phyloP scores from a whole-genome alignment of 2,797 vertebrate genomes.

The Melanogrammus aeglefinus region DNA sequence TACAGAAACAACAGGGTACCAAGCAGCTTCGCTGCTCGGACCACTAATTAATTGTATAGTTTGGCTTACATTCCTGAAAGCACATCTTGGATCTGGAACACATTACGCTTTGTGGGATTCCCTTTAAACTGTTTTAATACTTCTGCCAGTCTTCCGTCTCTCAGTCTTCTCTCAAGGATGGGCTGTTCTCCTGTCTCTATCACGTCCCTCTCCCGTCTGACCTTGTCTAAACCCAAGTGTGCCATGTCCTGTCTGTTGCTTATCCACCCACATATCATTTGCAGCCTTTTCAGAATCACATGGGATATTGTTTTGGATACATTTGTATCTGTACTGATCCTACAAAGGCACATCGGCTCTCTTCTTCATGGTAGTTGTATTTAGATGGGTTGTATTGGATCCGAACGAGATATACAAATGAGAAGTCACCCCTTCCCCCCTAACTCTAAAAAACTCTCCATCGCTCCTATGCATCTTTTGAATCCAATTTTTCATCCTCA shows the following conservation, averaged over 20 bases:
- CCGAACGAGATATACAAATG: constrained; percentile 23
- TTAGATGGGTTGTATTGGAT: constrained; percentile 14
- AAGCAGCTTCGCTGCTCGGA: too few relatives aligned
- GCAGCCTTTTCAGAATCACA: neutral
- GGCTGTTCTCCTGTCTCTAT: neutral
- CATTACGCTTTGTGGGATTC: neutral
- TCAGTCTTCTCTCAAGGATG: neutral
- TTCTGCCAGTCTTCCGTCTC: constrained; percentile 2
- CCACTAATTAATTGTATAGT: neutral
- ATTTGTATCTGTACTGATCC: constrained; percentile 25
- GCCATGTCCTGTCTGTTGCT: constrained; percentile 24
- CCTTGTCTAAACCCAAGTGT: neutral
- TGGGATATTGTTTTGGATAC: constrained; percentile 22
- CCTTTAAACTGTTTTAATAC: neutral
- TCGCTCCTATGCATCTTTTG: neutral
- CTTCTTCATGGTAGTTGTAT: constrained; percentile 32
- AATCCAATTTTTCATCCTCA: neutral
- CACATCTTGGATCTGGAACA: neutral
- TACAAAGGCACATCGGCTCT: constrained; percentile 22
- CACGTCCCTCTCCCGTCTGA: neutral
- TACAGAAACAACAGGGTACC: too few relatives aligned
- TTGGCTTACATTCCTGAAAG: neutral
- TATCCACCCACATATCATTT: constrained; percentile 11
- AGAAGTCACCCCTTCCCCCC: constrained; percentile 6
- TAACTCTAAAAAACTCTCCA: neutral